phyloP scores from a whole-genome alignment of 2,113 vertebrate species.

The Phoenicopterus ruber region DNA sequence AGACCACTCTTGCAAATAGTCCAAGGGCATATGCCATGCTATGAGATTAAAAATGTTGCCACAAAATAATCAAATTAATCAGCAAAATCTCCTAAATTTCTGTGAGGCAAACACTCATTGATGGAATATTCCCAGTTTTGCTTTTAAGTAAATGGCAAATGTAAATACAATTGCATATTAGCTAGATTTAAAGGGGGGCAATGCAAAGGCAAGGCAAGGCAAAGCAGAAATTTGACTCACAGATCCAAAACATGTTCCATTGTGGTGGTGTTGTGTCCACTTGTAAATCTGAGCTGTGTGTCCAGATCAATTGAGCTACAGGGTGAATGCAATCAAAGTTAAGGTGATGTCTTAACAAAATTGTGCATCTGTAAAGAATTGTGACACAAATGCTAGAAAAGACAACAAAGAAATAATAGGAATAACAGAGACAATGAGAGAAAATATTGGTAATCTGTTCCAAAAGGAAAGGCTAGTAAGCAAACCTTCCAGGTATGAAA shows the following conservation, averaged over 20 bases:
- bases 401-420: background rate
- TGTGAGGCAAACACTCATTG: background rate
- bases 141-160: background rate
- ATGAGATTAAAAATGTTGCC: background rate
- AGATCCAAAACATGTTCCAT: background rate
- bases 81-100: background rate
- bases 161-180: background rate
- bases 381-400: background rate
- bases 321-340: background rate
- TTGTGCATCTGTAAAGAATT: background rate
- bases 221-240: background rate
- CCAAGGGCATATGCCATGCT: background rate
- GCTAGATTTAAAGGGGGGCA: background rate
- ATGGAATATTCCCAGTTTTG: background rate
- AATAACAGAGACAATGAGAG: background rate
- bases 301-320: background rate
- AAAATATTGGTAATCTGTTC: background rate
- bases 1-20: background rate
- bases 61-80: background rate
- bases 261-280: too few species aligned
- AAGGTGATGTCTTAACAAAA: background rate
- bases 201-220: background rate
- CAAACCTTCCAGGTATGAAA: background rate
- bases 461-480: background rate
- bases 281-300: background rate